Base-by-base conservation (phyloP, 2,113 vertebrate species). In the Tupaia tana region DNA sequence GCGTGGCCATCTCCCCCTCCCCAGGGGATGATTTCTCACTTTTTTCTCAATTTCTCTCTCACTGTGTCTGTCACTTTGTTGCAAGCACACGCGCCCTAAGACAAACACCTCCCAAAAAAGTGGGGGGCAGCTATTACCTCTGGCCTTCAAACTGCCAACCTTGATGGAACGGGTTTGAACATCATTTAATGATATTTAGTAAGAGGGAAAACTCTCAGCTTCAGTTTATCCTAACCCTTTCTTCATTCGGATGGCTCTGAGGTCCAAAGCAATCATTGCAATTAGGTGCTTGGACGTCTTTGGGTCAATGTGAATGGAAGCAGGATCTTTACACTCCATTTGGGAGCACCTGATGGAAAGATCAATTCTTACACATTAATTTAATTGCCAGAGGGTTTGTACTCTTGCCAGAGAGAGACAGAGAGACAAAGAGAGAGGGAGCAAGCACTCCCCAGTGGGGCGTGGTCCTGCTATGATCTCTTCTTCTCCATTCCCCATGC, bases 191-290 rank as follows among this genome's bases (percentile, higher is more conserved):
- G 69, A 78, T 78, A 70, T 20, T 91, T 3, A 24, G 15, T 34
- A 89, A 82, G 31, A 29, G 63, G 89, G 80, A 93, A 77, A 87
- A 80, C 73, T 71, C 7, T 20, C 58, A 52, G 6, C 31, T n/a
- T 87, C 9, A 59, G 31, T 70, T 92, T 79, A 4, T 34, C 20
- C 29, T 9, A 77, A 14, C 4, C 6, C 58, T 73, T 94, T 64
- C 64, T 79, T 90, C 71, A 69, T 74, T 90, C 87, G 91, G 20
- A 69, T 31, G 64, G 67, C 67, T 94, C 25, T 69, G 71, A 75
- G 94, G 77, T 94, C 14, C 43, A 94, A 93, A 92, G 59, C 25
- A 54, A 43, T 87, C 11, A 77, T 91, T 78, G 4, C 29, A 71
- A 13, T 79, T 56, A 73, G 34, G 13, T 93, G 34, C 74, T 31